Conservation (phyloP, 2,113 vertebrate species). For the Pygoscelis antarcticus region DNA sequence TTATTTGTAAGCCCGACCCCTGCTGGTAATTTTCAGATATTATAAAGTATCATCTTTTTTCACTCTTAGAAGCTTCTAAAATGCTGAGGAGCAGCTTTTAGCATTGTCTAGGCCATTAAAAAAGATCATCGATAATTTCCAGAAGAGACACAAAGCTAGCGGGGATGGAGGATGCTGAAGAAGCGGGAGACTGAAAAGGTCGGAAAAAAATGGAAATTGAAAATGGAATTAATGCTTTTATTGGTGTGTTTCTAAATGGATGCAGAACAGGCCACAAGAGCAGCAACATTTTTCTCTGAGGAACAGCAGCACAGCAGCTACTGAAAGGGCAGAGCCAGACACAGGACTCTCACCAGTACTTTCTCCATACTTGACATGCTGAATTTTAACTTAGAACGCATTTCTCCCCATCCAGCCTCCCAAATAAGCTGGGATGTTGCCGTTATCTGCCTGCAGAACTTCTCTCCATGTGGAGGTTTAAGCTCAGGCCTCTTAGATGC, state of each 20-base stretch:
- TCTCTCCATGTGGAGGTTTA: background rate
- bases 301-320: background rate
- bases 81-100: background rate
- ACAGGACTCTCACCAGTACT: background rate
- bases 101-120: background rate
- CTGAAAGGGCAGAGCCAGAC: slow-evolving; percentile 34
- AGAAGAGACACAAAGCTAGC: background rate
- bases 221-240: slow-evolving; percentile 40
- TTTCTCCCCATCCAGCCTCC: background rate
- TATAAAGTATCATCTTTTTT: background rate
- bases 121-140: slow-evolving; percentile 1
- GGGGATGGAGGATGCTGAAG: background rate
- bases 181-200: slow-evolving; percentile 26
- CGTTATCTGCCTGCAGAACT: background rate
- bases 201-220: slow-evolving; percentile 31
- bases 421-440: background rate
- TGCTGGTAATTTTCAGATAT: slow-evolving; percentile 55
- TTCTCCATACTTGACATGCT: background rate
- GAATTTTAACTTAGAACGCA: slow-evolving; percentile 33
- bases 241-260: background rate
- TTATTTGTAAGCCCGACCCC: slow-evolving; percentile 66
- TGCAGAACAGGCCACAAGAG: background rate
- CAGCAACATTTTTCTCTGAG: background rate
- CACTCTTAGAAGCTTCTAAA: background rate
- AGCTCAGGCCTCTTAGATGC: background rate